These are phyloP conservation scores for Trypoxylon attenuatum DNA, from an alignment of 2,888 invertebrate genomes.

Conservation along the genomic window DNA sequence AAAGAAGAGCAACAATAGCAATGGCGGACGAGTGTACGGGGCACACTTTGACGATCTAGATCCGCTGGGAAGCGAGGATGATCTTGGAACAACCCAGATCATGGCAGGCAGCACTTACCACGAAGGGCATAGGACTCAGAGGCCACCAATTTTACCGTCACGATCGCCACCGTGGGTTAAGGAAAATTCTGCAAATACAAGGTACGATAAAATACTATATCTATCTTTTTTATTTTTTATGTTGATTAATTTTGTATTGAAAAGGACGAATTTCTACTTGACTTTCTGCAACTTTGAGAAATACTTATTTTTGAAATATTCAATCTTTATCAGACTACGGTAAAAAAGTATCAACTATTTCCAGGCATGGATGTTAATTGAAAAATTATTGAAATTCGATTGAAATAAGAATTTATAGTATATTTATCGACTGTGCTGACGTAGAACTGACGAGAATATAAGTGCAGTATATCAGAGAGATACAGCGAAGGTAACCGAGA, in stretches of 20 bases:
- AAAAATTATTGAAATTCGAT: too few species aligned
- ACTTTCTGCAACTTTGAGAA: too few species aligned
- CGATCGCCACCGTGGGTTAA: slow-evolving; percentile 64
- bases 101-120: slow-evolving; percentile 63
- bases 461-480: too few species aligned
- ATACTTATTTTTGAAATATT: too few species aligned
- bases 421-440: too few species aligned
- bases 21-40: slow-evolving; percentile 18
- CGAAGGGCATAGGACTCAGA: slow-evolving; percentile 68
- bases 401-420: too few species aligned
- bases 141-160: slow-evolving; percentile 64
- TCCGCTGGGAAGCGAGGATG: slow-evolving; percentile 51
- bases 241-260: too few species aligned
- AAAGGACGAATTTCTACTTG: too few species aligned
- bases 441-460: too few species aligned
- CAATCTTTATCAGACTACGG: too few species aligned
- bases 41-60: slow-evolving; percentile 31
- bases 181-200: slow-evolving; percentile 55
- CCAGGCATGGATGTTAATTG: too few species aligned
- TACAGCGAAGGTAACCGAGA: background rate
- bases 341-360: too few species aligned
- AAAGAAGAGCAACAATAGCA: slow-evolving; percentile 55
- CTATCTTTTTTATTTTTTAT: background rate
- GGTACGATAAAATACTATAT: slow-evolving; percentile 11
- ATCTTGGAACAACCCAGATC: slow-evolving; percentile 67